phyloP scores from a whole-genome alignment of 2,888 invertebrate genomes.

The Frankliniella intonsa region DNA sequence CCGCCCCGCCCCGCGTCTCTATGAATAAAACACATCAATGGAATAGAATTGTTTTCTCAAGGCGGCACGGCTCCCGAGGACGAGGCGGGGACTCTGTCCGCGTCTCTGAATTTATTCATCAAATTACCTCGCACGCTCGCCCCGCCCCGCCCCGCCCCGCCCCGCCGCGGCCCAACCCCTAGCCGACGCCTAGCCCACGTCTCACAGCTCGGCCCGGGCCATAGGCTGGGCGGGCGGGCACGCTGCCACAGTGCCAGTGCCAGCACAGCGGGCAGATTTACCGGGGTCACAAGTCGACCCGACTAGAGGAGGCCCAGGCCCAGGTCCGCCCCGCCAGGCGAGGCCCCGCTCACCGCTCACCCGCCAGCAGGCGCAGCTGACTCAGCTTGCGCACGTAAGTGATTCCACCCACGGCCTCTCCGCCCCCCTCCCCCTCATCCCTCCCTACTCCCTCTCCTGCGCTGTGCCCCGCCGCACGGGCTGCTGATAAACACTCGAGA shows the following conservation, averaged over 20 bases:
- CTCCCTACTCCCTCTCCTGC: neutral
- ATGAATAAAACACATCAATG: no score
- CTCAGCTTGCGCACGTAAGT: neutral
- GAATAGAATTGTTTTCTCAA: no score
- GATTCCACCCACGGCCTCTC: neutral
- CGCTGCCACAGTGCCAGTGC: neutral
- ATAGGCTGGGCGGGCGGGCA: neutral
- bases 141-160: neutral
- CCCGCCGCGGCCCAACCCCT: neutral
- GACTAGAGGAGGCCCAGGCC: neutral
- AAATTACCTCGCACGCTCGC: neutral
- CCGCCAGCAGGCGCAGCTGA: neutral
- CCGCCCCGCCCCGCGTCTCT: no score
- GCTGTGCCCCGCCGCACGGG: neutral
- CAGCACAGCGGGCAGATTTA: neutral
- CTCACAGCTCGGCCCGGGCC: neutral
- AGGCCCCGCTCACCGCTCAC: neutral
- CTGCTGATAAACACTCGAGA: neutral
- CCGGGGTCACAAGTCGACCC: neutral
- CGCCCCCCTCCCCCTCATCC: neutral
- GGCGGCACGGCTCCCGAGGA: neutral
- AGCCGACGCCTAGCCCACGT: neutral
- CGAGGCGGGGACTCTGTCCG: neutral
- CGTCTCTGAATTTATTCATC: neutral
- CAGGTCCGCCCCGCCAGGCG: neutral